These are phyloP conservation scores for Notolabrus celidotus DNA, from an alignment of 2,797 vertebrate species.

Conservation along the genomic window DNA sequence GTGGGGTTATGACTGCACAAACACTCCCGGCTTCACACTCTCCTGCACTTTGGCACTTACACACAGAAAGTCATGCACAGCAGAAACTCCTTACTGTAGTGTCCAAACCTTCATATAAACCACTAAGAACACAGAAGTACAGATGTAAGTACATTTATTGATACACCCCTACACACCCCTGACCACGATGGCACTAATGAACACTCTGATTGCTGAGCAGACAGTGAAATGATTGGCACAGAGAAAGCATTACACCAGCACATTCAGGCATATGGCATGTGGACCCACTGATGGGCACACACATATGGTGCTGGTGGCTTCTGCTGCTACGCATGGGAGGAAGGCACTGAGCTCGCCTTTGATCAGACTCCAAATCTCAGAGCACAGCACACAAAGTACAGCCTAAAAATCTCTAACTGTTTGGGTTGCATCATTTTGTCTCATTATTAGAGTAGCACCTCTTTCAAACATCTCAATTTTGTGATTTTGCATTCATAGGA, in stretches of 20 bases:
- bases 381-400: constrained; percentile 69
- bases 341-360: constrained; percentile 73
- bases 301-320: constrained; percentile 83
- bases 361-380: constrained; percentile 78
- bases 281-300: constrained; percentile 83
- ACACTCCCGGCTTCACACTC: constrained; percentile 32
- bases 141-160: background rate
- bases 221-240: constrained; percentile 74
- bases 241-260: constrained; percentile 82
- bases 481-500: background rate
- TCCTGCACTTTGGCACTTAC: constrained; percentile 12
- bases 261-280: constrained; percentile 85
- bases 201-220: constrained; percentile 55
- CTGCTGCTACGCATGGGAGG: constrained; percentile 74
- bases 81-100: background rate
- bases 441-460: constrained; percentile 18
- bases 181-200: constrained; percentile 49
- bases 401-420: constrained; percentile 55
- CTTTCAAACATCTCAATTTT: constrained; percentile 2
- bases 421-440: constrained; percentile 58
- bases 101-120: background rate
- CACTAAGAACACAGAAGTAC: background rate
- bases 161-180: background rate
- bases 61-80: constrained; percentile 1
- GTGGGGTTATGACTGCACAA: constrained; percentile 37